These are phyloP conservation scores for Lerema accius DNA, from an alignment of 1,140 invertebrate genomes.

Conservation along the genomic window DNA sequence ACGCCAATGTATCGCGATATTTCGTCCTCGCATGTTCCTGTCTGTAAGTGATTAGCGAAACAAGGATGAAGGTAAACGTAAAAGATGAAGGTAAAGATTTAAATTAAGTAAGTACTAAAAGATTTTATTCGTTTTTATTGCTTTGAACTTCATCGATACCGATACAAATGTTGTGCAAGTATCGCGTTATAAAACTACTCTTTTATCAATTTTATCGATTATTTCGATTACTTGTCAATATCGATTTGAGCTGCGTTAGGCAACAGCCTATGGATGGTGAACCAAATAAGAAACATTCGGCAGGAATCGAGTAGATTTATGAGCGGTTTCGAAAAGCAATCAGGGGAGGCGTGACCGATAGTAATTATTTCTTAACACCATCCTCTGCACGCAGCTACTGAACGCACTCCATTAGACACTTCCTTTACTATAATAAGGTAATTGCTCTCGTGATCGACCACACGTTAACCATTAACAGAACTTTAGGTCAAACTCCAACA, in stretches of 20 bases:
- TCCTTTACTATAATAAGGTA: slow-evolving; percentile 63
- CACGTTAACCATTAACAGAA: background rate
- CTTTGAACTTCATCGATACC: slow-evolving; percentile 39
- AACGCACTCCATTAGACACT: slow-evolving; percentile 67
- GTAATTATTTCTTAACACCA: slow-evolving; percentile 81
- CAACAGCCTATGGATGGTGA: slow-evolving; percentile 46
- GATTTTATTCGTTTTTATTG: slow-evolving; percentile 50
- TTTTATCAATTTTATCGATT: slow-evolving; percentile 1
- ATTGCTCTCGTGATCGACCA: background rate
- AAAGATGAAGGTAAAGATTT: slow-evolving; percentile 46
- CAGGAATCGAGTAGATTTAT: slow-evolving; percentile 70
- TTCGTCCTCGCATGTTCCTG: slow-evolving; percentile 53
- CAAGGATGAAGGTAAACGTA: slow-evolving; percentile 54
- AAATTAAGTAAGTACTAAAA: too few species aligned
- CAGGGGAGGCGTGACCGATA: slow-evolving; percentile 68
- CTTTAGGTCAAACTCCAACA: too few species aligned
- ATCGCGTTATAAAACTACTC: too few species aligned
- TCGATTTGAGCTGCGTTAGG: slow-evolving; percentile 51
- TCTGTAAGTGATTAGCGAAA: slow-evolving; percentile 51
- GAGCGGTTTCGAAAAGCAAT: slow-evolving; percentile 76
- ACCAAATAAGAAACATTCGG: slow-evolving; percentile 21
- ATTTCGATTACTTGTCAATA: background rate
- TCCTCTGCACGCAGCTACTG: slow-evolving; percentile 67
- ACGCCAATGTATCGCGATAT: slow-evolving; percentile 32
- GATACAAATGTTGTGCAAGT: slow-evolving; percentile 47